Base-by-base conservation (phyloP, 2,113 vertebrate species). In the Suncus etruscus region DNA sequence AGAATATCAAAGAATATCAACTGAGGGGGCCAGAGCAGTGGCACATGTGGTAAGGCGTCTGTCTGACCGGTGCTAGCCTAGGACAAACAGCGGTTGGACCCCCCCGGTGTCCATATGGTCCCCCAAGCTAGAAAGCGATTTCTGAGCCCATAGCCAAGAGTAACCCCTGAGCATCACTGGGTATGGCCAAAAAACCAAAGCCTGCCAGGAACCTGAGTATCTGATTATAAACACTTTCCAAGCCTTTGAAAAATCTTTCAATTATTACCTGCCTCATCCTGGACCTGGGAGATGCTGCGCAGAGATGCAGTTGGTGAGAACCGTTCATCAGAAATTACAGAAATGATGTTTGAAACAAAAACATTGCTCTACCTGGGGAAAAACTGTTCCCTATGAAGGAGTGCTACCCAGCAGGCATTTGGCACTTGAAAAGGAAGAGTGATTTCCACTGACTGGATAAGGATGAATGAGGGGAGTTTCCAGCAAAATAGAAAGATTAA, bases 301-400 rank as follows among this genome's bases (percentile, higher is more conserved):
- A 3, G 83, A 16, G 12, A 16, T 58, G 54, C 31, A 47, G 31
- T 12, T 29, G 10, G 39, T 12, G 14, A 31, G 31, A 63, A 29
- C 32, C 63, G 75, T 2, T 4, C 2, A 29, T 20, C 47, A 47
- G 31, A 82, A 48, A 24, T 16, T 47, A 14, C 3, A 75, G 12
- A 85, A 78, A 61, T 12, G 25, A 81, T 81, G 73, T 45, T 29
- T n/a, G n/a, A n/a, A n/a, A n/a, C 27, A 47, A 45, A 87, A 84
- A 54, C 66, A 51, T 72, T 20, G 6, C 0, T 58, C 8, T 20
- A 9, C 61, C 83, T 74, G 65, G 27, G 11, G 31, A 8, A 39
- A 72, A 4, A 1, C n/a, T 47, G 75, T 77, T 11, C 39, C 82
- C 8, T 39, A 0, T 63, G 70, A 45, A 16, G n/a, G 24, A 29